These are phyloP conservation scores for Tholera decimalis DNA, from an alignment of 2,888 invertebrate genomes.

Conservation along the genomic window DNA sequence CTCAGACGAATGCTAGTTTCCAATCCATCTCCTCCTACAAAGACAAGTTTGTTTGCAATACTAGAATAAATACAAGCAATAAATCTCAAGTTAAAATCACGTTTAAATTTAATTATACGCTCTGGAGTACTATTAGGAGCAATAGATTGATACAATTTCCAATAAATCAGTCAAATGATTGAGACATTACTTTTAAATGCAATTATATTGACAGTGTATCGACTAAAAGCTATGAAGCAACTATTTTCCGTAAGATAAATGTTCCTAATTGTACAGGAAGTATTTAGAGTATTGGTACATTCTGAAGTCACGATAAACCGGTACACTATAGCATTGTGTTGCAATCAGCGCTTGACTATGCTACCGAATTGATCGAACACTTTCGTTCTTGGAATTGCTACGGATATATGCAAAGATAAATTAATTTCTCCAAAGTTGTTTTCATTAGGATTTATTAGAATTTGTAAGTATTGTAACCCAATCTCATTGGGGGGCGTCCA, in stretches of 20 bases:
- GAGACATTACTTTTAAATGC: constrained; percentile 48
- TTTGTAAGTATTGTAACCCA: no score
- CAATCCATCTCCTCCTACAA: constrained; percentile 32
- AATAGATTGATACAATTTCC: constrained; percentile 28
- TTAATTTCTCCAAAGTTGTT: not conserved
- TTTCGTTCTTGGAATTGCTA: not conserved
- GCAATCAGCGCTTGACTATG: not conserved
- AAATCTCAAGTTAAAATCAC: constrained; percentile 36
- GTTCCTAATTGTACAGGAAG: constrained; percentile 34
- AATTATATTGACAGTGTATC: constrained; percentile 37
- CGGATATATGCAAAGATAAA: not conserved
- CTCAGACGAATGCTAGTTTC: not conserved
- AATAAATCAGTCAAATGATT: constrained; percentile 58
- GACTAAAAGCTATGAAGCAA: constrained; percentile 17
- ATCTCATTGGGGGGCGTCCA: no score
- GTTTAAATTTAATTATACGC: constrained; percentile 46
- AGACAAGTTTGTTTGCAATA: constrained; percentile 19
- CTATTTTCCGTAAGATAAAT: constrained; percentile 33
- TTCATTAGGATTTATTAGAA: not conserved
- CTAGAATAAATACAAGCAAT: constrained; percentile 29
- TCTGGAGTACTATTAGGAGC: constrained; percentile 13
- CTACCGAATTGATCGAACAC: not conserved
- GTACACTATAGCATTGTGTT: constrained; percentile 4
- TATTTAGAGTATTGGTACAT: constrained; percentile 24
- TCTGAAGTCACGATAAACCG: constrained; percentile 6